Evolutionary conservation across 2,113 vertebrate genomes (phyloP).

Genomic region (Ginglymostoma cirratum): DNA sequence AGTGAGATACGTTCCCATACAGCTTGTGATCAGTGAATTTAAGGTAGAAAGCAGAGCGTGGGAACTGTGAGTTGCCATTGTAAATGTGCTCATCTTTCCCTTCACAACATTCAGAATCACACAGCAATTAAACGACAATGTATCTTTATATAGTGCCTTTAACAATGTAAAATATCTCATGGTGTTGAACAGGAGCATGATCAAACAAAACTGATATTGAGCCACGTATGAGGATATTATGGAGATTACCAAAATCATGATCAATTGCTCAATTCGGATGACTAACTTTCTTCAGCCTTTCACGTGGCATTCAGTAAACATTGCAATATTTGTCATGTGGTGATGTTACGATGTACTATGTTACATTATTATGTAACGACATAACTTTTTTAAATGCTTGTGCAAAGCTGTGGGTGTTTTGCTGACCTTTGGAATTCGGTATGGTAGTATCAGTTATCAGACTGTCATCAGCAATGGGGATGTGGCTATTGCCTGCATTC

Average conservation of each 20-base stretch:
- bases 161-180: not conserved
- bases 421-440: not conserved
- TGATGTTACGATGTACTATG: not conserved
- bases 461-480: not conserved
- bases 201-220: not conserved
- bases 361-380: not conserved
- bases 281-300: not conserved
- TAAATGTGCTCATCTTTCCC: not conserved
- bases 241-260: not conserved
- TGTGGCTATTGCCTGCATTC: not conserved
- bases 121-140: not conserved
- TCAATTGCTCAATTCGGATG: not conserved
- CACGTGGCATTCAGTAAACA: not conserved
- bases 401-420: not conserved
- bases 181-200: not conserved
- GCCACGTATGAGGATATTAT: not conserved
- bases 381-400: not conserved
- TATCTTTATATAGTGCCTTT: not conserved
- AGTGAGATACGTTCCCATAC: not conserved
- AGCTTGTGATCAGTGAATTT: not conserved
- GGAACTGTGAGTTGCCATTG: not conserved
- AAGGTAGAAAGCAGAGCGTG: not conserved
- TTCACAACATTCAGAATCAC: not conserved
- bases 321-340: not conserved
- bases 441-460: not conserved